phyloP scores from a whole-genome alignment of 2,888 invertebrate species.

The Dynastes hyllus region DNA sequence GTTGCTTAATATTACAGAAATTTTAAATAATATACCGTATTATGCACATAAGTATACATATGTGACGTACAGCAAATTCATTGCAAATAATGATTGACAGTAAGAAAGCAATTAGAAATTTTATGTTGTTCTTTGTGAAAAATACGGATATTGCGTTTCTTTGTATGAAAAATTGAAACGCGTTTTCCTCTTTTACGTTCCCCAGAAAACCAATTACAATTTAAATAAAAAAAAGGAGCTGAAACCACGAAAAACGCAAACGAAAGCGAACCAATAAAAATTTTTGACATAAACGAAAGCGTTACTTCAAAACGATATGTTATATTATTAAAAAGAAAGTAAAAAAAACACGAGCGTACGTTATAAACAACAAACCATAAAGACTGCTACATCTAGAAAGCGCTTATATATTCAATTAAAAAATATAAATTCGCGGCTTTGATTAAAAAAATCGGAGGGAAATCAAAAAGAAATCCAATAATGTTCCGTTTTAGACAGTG shows the following conservation, averaged over 20 bases:
- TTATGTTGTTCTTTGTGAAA: too few species aligned
- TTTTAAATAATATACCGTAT: not conserved
- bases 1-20: slow-evolving; percentile 30
- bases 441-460: slow-evolving; percentile 43
- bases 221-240: slow-evolving; percentile 25
- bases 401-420: slow-evolving; percentile 45
- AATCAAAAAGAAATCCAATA: slow-evolving; percentile 45
- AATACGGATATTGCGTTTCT: not conserved
- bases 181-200: not conserved
- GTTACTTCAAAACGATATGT: slow-evolving; percentile 34
- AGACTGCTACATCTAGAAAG: slow-evolving; percentile 28
- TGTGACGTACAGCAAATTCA: not conserved
- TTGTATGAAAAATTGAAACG: slow-evolving; percentile 14
- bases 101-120: too few species aligned
- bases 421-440: slow-evolving; percentile 42
- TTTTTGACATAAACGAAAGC: slow-evolving; percentile 14
- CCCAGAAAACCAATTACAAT: slow-evolving; percentile 19
- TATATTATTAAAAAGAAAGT: slow-evolving; percentile 21
- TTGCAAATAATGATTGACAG: not conserved
- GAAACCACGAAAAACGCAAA: slow-evolving; percentile 6
- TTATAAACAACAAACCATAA: slow-evolving; percentile 30
- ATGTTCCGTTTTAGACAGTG: slow-evolving; percentile 24
- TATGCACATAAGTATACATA: not conserved
- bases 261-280: slow-evolving; percentile 24
- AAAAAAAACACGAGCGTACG: not conserved